These are phyloP conservation scores for Gephyroberyx darwinii DNA, from an alignment of 2,797 vertebrate species.

Conservation along the genomic window DNA sequence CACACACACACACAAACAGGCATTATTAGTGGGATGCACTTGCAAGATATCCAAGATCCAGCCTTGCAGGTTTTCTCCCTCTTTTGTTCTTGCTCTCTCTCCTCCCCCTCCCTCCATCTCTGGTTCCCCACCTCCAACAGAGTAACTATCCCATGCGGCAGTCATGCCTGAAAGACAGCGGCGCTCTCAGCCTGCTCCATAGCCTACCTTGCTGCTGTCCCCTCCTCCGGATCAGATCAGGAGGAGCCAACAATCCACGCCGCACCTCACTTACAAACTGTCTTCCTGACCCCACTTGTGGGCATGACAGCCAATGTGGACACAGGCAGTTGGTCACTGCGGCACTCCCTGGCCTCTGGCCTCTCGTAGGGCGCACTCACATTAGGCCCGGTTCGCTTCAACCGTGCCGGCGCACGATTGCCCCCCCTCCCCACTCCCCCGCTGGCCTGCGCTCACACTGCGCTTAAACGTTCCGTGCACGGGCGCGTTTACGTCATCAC, in stretches of 20 bases:
- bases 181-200: conserved; percentile 25
- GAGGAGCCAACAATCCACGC: conserved; percentile 44
- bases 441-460: too few relatives aligned
- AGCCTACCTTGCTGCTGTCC: conserved; percentile 31
- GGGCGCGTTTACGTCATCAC: too few relatives aligned
- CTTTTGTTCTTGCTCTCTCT: conserved; percentile 28
- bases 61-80: conserved; percentile 31
- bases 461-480: too few relatives aligned
- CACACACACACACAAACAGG: background rate
- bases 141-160: conserved; percentile 42
- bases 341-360: conserved; percentile 6
- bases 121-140: conserved; percentile 17
- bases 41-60: conserved; percentile 35
- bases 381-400: too few relatives aligned
- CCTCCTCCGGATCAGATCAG: conserved; percentile 52
- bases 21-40: conserved; percentile 31
- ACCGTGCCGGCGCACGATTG: too few relatives aligned
- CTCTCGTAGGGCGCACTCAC: too few relatives aligned
- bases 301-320: conserved; percentile 7
- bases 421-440: too few relatives aligned
- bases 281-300: conserved; percentile 3
- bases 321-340: conserved; percentile 20
- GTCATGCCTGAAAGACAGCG: conserved; percentile 48
- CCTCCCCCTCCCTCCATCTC: conserved; percentile 1
- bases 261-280: conserved; percentile 44